Evolutionary conservation across 2,797 vertebrate genomes (phyloP).

Genomic region (Chaenodraco wilsoni): DNA sequence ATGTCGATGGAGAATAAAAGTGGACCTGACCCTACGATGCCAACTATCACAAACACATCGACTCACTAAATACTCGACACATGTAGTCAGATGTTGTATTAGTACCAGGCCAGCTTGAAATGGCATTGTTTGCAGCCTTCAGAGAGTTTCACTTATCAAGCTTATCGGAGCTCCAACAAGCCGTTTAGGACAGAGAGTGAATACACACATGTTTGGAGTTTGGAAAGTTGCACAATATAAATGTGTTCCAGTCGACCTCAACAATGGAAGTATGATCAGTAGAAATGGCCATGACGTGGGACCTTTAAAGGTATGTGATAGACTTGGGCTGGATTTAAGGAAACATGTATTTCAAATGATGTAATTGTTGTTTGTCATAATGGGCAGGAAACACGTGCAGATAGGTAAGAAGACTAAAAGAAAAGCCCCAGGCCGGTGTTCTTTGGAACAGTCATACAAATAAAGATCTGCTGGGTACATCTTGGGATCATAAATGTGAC

Average conservation of each 20-base stretch:
- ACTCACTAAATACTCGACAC: neutral
- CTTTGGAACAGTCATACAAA: neutral
- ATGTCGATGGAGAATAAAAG: too few species aligned
- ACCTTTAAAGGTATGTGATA: too few species aligned
- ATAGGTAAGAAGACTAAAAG: neutral
- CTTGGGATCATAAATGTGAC: neutral
- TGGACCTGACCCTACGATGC: too few species aligned
- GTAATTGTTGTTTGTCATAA: neutral
- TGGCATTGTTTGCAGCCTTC: neutral
- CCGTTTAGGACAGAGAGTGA: too few species aligned
- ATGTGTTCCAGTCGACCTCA: too few species aligned
- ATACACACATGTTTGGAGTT: too few species aligned
- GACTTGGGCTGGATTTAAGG: too few species aligned
- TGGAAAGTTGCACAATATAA: too few species aligned
- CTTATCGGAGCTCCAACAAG: neutral
- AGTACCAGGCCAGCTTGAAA: neutral
- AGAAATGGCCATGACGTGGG: too few species aligned
- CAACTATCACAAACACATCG: neutral
- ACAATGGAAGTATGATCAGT: too few species aligned
- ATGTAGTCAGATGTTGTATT: neutral
- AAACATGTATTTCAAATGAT: too few species aligned
- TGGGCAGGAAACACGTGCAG: neutral
- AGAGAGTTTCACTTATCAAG: slow-evolving; percentile 15
- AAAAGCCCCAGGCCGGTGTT: neutral
- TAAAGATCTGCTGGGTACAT: neutral